Percentiles rank a stretch among this genome's conserved stretches.
Evolutionary conservation across 2,113 vertebrate genomes (phyloP).

Genomic region (Arothron firmamentum): DNA sequence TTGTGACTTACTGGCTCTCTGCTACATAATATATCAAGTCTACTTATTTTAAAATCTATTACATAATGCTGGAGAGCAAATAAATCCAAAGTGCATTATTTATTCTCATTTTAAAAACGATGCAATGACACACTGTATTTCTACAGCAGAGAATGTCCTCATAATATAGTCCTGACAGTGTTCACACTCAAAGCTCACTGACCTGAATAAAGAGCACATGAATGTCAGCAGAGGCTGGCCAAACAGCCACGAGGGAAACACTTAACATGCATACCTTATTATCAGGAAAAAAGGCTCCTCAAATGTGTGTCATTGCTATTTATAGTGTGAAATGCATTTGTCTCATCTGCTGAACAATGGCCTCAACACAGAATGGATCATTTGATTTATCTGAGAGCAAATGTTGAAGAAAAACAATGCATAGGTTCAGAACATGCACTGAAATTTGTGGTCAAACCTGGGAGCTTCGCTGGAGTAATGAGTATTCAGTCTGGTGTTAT

Average conservation of each 20-base stretch:
- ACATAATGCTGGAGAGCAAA: slow-evolving; percentile 1
- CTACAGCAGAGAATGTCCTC: slow-evolving; percentile 31
- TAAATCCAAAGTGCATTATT: slow-evolving; percentile 6
- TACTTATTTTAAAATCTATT: neutral
- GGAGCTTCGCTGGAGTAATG: slow-evolving; percentile 43
- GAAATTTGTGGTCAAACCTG: neutral
- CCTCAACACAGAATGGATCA: slow-evolving; percentile 3
- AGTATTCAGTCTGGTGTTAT: slow-evolving; percentile 24
- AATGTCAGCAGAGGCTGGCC: slow-evolving; percentile 54
- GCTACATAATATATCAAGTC: neutral
- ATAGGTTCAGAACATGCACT: too few species aligned
- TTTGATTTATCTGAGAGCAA: slow-evolving; percentile 25
- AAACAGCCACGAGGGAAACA: slow-evolving; percentile 55
- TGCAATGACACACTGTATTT: slow-evolving; percentile 22
- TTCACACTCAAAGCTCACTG: slow-evolving; percentile 62
- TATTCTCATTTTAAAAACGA: slow-evolving; percentile 21
- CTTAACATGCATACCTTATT: slow-evolving; percentile 59
- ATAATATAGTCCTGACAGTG: slow-evolving; percentile 30
- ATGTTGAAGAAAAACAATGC: too few species aligned
- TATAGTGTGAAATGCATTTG: slow-evolving; percentile 33
- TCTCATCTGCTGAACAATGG: slow-evolving; percentile 29
- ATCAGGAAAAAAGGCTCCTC: slow-evolving; percentile 46
- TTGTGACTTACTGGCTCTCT: slow-evolving; percentile 3
- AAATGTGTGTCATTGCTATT: slow-evolving; percentile 67
- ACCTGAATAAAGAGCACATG: slow-evolving; percentile 66